Base-by-base conservation (phyloP, 2,888 invertebrate genomes). In the Cephus nigrinus region DNA sequence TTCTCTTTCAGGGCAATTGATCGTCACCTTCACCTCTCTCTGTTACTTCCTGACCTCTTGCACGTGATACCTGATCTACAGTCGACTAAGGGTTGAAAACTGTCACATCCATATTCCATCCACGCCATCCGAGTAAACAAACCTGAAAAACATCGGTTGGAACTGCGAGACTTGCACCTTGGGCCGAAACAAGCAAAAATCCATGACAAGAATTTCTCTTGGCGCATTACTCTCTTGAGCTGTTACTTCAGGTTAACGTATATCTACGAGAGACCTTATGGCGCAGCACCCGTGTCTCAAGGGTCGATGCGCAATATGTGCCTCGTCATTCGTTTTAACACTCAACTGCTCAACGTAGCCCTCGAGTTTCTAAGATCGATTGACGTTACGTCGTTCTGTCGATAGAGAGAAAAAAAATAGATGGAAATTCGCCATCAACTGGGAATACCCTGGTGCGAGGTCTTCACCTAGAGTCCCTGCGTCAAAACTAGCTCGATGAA, bases 281-380 rank as follows among this genome's bases (percentile, higher is more conserved):
- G 23, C 55, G 55, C 23, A 55, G 55, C 55, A 23, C 55, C 55
- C 55, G 23, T 23, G 9, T 23, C 55, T 23, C 9, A 23, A 55
- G 55, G 55, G 23, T 55, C 23, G 55, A 55, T 55, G 55, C 55
- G 55, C 55, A 55, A 55, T 55, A 78, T 75, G 80, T 80, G 76
- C 72, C 76, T 69, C 30, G 76, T 69, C 76, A 74, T 80, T 55
- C 40, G 69, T 23, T 71, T 55, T 77, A 75, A 40, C 74, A 69
- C 11, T 68, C 32, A 12, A 77, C 74, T 34, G 74, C 23, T 36
- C n/a, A 34, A 69, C 74, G 68, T 69, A 33, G 69, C n/a, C 4
- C 74, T 15, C 30, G 33, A 35, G 31, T 32, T 23, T 31, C 34
- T 15, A 36, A 30, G 36, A 71, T 69, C 34, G 36, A 40, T 73